phyloP scores from a whole-genome alignment of 2,888 invertebrate species.

The Metalampra italica region DNA sequence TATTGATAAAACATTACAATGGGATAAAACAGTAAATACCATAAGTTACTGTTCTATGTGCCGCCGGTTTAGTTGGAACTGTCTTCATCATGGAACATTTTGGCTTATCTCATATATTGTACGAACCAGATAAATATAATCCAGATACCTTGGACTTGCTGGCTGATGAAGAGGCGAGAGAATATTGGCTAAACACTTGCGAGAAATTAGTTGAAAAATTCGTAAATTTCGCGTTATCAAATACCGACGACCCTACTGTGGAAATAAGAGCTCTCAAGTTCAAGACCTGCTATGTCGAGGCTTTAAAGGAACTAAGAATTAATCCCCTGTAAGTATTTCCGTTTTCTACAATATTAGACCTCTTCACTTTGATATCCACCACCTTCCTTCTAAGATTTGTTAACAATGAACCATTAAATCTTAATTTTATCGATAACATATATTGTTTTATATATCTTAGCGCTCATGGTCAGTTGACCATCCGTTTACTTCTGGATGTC shows the following conservation, averaged over 20 bases:
- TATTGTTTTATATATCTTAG: conserved; percentile 44
- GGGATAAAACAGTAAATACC: conserved; percentile 45
- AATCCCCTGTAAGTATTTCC: conserved; percentile 86
- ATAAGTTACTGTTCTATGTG: conserved; percentile 15
- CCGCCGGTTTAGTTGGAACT: conserved; percentile 14
- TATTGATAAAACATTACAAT: conserved; percentile 56
- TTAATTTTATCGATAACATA: too few species aligned
- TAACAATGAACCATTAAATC: too few species aligned
- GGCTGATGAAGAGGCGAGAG: conserved; percentile 89
- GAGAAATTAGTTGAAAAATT: conserved; percentile 92
- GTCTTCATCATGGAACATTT: conserved; percentile 63
- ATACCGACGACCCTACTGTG: conserved; percentile 86
- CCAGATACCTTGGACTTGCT: conserved; percentile 96
- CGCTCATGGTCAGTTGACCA: conserved; percentile 90
- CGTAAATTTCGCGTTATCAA: conserved; percentile 87
- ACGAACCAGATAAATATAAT: conserved; percentile 87
- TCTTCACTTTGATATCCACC: too few species aligned
- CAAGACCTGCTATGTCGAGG: conserved; percentile 88
- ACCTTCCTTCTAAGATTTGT: too few species aligned
- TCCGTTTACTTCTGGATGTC: conserved; percentile 92
- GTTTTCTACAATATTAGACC: background rate
- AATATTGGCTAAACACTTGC: conserved; percentile 96
- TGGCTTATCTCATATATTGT: conserved; percentile 79
- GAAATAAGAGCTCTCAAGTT: conserved; percentile 89
- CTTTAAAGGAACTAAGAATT: conserved; percentile 85